phyloP scores from a whole-genome alignment of 2,888 invertebrate species.

The Sarcophaga rosellei region DNA sequence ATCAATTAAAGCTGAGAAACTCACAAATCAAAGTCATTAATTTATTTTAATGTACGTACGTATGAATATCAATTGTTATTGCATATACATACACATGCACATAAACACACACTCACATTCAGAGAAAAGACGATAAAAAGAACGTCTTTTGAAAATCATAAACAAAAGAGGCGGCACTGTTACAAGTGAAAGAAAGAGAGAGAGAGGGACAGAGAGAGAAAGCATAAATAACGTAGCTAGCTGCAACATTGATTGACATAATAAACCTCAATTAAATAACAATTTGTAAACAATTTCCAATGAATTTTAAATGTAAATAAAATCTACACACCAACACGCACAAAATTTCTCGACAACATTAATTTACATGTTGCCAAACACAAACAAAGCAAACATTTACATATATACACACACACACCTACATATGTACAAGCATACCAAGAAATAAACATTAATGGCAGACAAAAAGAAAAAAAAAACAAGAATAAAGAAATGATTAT shows the following conservation, averaged over 20 bases:
- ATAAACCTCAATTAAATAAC: slow-evolving; percentile 71
- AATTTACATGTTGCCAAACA: not conserved
- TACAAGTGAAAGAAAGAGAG: slow-evolving; percentile 5
- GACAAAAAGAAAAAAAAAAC: not conserved
- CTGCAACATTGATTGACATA: slow-evolving; percentile 68
- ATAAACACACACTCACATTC: not conserved
- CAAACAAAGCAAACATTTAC: not conserved
- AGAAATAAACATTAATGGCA: not conserved
- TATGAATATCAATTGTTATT: slow-evolving; percentile 36
- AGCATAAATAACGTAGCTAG: not conserved
- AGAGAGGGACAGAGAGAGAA: not conserved
- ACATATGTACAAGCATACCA: too few relatives aligned
- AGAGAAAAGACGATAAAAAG: not conserved
- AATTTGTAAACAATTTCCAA: slow-evolving; percentile 69
- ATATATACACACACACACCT: not conserved
- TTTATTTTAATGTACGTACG: slow-evolving; percentile 36
- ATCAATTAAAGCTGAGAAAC: slow-evolving; percentile 36
- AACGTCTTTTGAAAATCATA: slow-evolving; percentile 16
- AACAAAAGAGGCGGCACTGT: not conserved
- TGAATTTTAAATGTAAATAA: slow-evolving; percentile 60
- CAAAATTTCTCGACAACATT: not conserved
- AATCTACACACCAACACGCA: not conserved
- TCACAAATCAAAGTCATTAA: slow-evolving; percentile 54
- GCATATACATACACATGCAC: too few relatives aligned
- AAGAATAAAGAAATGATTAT: slow-evolving; percentile 28